Evolutionary conservation across 2,797 vertebrate genomes (phyloP), one percentile per base, ranked within the genome.

Genomic region (Tokudaia tokunoshimensis): DNA sequence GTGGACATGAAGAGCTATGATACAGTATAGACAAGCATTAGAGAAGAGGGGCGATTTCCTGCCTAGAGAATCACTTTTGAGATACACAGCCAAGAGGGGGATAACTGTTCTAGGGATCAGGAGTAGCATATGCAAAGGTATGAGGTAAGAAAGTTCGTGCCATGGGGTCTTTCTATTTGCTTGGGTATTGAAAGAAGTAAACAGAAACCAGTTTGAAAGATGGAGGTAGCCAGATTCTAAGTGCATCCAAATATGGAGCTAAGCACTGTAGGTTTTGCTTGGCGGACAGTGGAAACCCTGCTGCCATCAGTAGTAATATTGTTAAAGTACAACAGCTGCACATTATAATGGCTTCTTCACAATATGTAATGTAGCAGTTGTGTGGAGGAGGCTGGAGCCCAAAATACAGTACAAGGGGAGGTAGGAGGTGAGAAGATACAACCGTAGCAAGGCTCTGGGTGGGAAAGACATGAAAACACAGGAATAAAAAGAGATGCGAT

Each of bases 301-400:
- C 65, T 80, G 34, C 88, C n/a, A 7, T 47, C 67, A 3, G 41
- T 67, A 67, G 41, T 81, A 15, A 29, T 70, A 11, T 52, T 63
- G 14, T 89, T 87, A 37, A 92, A 63, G 55, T 47, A 57, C 17
- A 91, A 76, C 57, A 92, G 67, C 55, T 29, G 29, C 17, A 13
- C 74, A 26, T 76, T 59, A 65, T 34, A 76, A 29, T 29, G 86
- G 10, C 65, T 41, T 86, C 86, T 96, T 96, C 61, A 65, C 78
- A 91, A 80, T n/a, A 19, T 79, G 19, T 86, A 29, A 47, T 52
- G 67, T 83, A 75, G 80, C 61, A 17, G 11, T 80, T 89, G 87
- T 95, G 65, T 84, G 11, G 93, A 89, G 94, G 95, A 80, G 89
- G 76, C 89, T 95, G 59, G 70, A 84, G 52, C 89, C 81, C 74